phyloP scores from a whole-genome alignment of 2,888 invertebrate genomes.

The Volucella zonaria region DNA sequence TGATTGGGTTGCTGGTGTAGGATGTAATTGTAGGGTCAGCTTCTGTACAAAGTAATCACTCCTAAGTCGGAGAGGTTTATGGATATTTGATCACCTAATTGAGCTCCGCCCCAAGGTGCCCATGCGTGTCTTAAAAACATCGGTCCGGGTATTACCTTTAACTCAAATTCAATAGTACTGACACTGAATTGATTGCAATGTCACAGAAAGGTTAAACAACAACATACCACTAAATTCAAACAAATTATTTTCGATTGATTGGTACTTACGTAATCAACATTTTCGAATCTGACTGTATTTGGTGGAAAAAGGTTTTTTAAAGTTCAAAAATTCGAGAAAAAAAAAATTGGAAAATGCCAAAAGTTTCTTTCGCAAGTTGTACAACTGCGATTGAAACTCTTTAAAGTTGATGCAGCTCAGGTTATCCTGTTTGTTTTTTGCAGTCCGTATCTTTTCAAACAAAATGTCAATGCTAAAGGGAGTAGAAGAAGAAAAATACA shows the following conservation, averaged over 20 bases:
- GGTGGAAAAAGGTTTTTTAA: constrained; percentile 31
- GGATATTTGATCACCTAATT: constrained; percentile 1
- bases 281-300: constrained; percentile 31
- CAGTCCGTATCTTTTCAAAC: constrained; percentile 24
- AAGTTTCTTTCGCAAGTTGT: constrained; percentile 68
- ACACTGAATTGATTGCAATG: neutral
- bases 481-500: constrained; percentile 31
- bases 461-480: constrained; percentile 53
- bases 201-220: neutral
- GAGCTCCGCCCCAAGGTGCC: constrained; percentile 1
- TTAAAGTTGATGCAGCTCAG: constrained; percentile 16
- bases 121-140: neutral
- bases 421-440: constrained; percentile 55
- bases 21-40: constrained; percentile 6
- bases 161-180: neutral
- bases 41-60: neutral
- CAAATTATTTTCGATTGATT: neutral
- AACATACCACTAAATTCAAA: neutral
- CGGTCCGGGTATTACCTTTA: neutral
- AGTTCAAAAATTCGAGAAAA: constrained; percentile 11
- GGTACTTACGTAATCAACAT: constrained; percentile 68
- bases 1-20: neutral
- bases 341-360: constrained; percentile 10
- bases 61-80: neutral
- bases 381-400: constrained; percentile 70